These are phyloP conservation scores for Microctenopoma stevenorrisi DNA, from an alignment of 2,797 vertebrate genomes.

Conservation along the genomic window DNA sequence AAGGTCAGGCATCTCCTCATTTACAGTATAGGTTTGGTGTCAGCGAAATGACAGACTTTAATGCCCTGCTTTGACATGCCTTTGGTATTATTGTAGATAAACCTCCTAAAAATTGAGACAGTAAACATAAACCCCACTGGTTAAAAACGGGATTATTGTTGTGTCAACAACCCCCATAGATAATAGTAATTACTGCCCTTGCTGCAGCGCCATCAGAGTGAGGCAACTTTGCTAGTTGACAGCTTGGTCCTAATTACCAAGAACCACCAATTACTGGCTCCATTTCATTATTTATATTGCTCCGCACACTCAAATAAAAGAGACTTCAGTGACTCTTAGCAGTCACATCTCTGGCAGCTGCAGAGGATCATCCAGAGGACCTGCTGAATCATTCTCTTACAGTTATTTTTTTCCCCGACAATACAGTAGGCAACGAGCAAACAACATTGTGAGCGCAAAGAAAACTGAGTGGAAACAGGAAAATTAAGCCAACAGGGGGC, in stretches of 20 bases:
- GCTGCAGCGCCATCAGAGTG: conserved; percentile 74
- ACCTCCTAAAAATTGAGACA: conserved; percentile 54
- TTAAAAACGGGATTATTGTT: conserved; percentile 78
- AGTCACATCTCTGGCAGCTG: conserved; percentile 67
- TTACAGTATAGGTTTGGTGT: conserved; percentile 20
- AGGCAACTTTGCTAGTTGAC: conserved; percentile 79
- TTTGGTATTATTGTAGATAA: conserved; percentile 42
- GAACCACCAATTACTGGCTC: conserved; percentile 84
- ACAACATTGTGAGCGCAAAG: conserved; percentile 24
- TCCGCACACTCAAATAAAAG: conserved; percentile 77
- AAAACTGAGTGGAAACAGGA: conserved; percentile 25
- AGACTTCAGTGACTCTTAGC: conserved; percentile 73
- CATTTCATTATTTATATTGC: conserved; percentile 85
- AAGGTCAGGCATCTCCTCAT: conserved; percentile 29
- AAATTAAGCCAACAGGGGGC: conserved; percentile 35
- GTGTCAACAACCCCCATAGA: conserved; percentile 81
- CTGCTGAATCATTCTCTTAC: conserved; percentile 62
- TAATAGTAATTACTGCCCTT: conserved; percentile 83
- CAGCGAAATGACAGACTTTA: conserved; percentile 33
- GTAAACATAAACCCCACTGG: conserved; percentile 61
- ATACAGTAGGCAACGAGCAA: conserved; percentile 40
- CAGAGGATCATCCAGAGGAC: conserved; percentile 54
- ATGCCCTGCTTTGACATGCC: background rate
- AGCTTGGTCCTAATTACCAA: conserved; percentile 85
- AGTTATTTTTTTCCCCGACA: conserved; percentile 15